phyloP scores from a whole-genome alignment of 2,113 vertebrate genomes.

The Periophthalmodon schlosseri region DNA sequence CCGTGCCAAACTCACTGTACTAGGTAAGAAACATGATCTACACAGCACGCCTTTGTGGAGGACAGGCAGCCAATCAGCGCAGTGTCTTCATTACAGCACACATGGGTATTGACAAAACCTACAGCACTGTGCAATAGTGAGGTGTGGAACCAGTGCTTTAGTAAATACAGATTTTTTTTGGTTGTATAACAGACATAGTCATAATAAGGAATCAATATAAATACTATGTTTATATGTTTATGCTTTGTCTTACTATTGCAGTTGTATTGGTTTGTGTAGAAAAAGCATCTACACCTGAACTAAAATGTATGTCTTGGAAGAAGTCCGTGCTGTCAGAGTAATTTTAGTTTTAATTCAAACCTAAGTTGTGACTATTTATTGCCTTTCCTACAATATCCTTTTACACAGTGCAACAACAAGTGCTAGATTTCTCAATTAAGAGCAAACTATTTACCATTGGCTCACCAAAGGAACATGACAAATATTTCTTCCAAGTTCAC shows the following conservation, averaged over 20 bases:
- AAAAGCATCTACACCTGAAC: background rate
- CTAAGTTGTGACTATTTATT: background rate
- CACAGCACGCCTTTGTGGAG: conserved; percentile 46
- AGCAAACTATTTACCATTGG: conserved; percentile 28
- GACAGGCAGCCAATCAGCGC: conserved; percentile 40
- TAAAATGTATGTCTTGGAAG: background rate
- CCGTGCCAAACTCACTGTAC: conserved; percentile 84
- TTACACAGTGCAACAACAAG: background rate
- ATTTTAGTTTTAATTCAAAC: background rate
- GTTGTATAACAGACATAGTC: background rate
- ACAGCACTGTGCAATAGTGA: conserved; percentile 14
- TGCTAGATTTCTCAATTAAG: background rate
- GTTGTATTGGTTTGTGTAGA: background rate
- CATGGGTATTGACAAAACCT: conserved; percentile 16
- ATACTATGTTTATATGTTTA: too few relatives aligned
- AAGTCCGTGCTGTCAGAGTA: background rate
- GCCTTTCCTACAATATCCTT: background rate
- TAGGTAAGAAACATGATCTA: conserved; percentile 80
- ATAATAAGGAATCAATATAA: background rate
- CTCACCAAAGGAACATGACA: conserved; percentile 37
- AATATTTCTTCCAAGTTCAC: conserved; percentile 57
- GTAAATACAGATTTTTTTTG: background rate
- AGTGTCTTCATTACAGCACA: conserved; percentile 51
- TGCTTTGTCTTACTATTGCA: too few relatives aligned
- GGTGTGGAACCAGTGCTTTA: conserved; percentile 11